Base-by-base conservation (phyloP, 2,113 vertebrate genomes). In the Falco punctatus region DNA sequence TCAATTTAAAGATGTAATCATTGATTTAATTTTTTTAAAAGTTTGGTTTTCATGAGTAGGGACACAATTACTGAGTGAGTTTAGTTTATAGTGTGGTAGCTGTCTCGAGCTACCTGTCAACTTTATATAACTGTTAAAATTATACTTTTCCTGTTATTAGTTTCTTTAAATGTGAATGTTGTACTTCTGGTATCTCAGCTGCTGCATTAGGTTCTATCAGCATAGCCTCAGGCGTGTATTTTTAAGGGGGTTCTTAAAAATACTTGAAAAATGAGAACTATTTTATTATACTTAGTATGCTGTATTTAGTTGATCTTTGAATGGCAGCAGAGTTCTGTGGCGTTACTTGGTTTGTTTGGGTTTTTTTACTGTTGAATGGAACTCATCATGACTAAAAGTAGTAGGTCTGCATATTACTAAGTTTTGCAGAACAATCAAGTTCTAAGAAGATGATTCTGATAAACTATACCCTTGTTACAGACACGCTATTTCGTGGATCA, bases 401-500 rank as follows among this genome's bases (percentile, higher is more conserved):
- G 26, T 55, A 74, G 6, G 7, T 42, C 32, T 73, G 4, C 2
- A 3, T 58, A 2, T 35, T 69, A 11, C 17, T 38, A n/a, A 77
- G 35, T 48, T 93, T 42, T 33, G 9, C 49, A 57, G 24, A 81
- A 28, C 35, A 20, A 13, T 58, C 42, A 58, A 8, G 13, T 24
- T 71, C 6, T 55, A 79, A 48, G 27, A 48, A 49, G 54, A 13
- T 46, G n/a, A 33, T 38, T 77, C 5, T 79, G 49, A 67, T 78
- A 32, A 89, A 28, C 55, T 71, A 19, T n/a, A 42, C 5, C 61
- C 30, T 75, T 38, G 42, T 96, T 96, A 42, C 95, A 99, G 99
- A 99, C 98, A 4, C 98, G 98, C 13, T 97, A 98, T 85, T 99
- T 99, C 7, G 98, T 99, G 52, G 99, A 99, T 97, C 97, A 98